These are phyloP conservation scores for Okamejei kenojei DNA, from an alignment of 2,797 vertebrate genomes.

Conservation along the genomic window DNA sequence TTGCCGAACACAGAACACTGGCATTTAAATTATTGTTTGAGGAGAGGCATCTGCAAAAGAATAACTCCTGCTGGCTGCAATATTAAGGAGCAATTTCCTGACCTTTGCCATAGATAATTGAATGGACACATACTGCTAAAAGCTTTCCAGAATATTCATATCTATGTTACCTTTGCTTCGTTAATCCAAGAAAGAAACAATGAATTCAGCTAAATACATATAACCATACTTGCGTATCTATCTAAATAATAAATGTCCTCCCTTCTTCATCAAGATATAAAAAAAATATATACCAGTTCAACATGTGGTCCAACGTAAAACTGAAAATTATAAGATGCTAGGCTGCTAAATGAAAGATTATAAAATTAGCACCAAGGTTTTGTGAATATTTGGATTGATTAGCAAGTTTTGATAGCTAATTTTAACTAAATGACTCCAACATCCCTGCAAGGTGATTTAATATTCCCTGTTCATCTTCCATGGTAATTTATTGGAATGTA, in stretches of 20 bases:
- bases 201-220: not conserved
- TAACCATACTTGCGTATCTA: no score
- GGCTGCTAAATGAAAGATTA: not conserved
- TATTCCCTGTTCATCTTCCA: not conserved
- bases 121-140: not conserved
- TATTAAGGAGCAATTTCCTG: not conserved
- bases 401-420: not conserved
- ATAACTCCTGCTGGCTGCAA: not conserved
- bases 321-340: not conserved
- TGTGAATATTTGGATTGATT: not conserved
- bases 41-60: not conserved
- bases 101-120: slow-evolving; percentile 5
- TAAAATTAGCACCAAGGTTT: not conserved
- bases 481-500: not conserved
- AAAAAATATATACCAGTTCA: not conserved
- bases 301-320: not conserved
- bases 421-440: not conserved
- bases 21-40: slow-evolving; percentile 3
- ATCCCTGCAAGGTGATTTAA: not conserved
- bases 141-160: not conserved
- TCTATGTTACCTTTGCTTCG: not conserved
- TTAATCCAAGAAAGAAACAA: not conserved
- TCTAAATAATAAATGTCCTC: not conserved
- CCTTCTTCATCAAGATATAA: not conserved
- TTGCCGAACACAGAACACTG: not conserved